These are phyloP conservation scores for Megaceryle maxima DNA, from an alignment of 2,113 vertebrate genomes.

Conservation along the genomic window DNA sequence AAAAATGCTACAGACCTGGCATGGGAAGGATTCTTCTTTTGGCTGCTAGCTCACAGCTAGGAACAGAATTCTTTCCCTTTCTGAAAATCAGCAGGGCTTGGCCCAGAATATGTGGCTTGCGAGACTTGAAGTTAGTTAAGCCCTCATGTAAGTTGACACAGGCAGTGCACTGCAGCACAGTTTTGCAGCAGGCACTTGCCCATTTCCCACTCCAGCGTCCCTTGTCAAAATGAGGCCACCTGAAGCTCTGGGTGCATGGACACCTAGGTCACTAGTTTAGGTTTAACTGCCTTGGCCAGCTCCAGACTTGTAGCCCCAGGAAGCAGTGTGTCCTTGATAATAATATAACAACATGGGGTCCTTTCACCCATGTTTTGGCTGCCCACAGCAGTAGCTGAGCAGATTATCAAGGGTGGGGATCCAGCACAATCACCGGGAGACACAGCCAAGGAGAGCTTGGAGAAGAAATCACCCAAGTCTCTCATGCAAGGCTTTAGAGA, in stretches of 20 bases:
- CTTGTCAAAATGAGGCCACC: fast-evolving
- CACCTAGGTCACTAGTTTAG: fast-evolving
- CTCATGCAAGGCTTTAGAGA: background rate
- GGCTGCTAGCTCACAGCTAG: background rate
- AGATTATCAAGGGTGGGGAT: background rate
- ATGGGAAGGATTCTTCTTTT: background rate
- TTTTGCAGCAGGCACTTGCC: background rate
- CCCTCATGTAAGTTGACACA: background rate
- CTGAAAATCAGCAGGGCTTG: background rate
- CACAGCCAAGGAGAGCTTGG: background rate
- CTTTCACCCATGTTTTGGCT: fast-evolving
- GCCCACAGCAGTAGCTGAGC: background rate
- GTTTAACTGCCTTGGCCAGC: background rate
- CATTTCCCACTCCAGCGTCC: background rate
- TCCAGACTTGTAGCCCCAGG: fast-evolving
- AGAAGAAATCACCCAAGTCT: background rate
- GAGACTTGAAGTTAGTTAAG: background rate
- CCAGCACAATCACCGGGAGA: background rate
- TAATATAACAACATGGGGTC: background rate
- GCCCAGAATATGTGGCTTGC: background rate
- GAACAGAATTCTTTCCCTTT: background rate
- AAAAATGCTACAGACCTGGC: background rate
- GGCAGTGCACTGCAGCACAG: background rate
- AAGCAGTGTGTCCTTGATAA: background rate
- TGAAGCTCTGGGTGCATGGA: background rate